Evolutionary conservation across 2,888 invertebrate genomes (phyloP).

Genomic region (Phengaris arion): DNA sequence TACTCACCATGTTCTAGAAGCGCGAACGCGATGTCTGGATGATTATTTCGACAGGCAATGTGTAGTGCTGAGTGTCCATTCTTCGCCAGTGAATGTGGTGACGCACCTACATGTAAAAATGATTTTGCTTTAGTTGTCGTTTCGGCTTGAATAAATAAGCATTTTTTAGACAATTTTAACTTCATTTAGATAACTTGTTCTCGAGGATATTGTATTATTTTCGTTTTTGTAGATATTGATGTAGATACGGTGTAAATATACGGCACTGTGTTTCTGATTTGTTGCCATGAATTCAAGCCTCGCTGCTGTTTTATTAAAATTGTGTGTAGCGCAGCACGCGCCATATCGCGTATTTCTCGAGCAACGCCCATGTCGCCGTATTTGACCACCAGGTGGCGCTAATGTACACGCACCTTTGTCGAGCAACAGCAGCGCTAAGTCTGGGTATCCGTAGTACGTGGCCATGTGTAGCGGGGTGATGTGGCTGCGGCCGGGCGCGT

Average conservation of each 20-base stretch:
- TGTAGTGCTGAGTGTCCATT: conserved; percentile 99
- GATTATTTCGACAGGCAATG: conserved; percentile 98
- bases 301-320: too few relatives aligned
- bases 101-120: conserved; percentile 79
- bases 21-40: conserved; percentile 97
- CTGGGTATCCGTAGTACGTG: conserved; percentile 96
- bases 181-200: too few relatives aligned
- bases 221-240: too few relatives aligned
- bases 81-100: conserved; percentile 95
- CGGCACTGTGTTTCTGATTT: too few relatives aligned
- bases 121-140: background rate
- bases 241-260: too few relatives aligned
- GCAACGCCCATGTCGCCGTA: conserved; percentile 93
- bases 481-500: conserved; percentile 94
- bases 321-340: too few relatives aligned
- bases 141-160: background rate
- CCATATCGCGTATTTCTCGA: conserved; percentile 86
- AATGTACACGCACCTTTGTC: conserved; percentile 84
- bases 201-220: too few relatives aligned
- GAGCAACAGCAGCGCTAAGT: conserved; percentile 91
- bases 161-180: too few relatives aligned
- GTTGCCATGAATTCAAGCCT: too few relatives aligned
- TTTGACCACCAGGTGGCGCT: background rate
- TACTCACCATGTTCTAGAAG: conserved; percentile 90
- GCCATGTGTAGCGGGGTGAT: conserved; percentile 98